Base-by-base conservation (phyloP, 2,888 invertebrate genomes). In the Orthonychiurus folsomi region DNA sequence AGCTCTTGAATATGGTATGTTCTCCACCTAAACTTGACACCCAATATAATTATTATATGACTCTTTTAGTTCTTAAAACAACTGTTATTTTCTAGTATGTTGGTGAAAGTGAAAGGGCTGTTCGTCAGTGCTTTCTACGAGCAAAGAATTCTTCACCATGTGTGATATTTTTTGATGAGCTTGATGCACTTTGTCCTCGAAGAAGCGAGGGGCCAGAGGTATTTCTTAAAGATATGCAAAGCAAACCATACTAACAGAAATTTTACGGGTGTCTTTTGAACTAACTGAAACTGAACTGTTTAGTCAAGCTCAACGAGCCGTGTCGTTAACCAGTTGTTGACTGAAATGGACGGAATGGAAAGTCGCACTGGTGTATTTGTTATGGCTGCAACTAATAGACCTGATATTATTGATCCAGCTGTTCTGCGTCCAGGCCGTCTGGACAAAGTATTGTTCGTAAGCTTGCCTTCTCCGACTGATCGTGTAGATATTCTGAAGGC, bases 321-420 rank as follows among this genome's bases (percentile, higher is more conserved):
- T 28, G 91, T 99, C 18, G 96, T 99, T 0, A 99, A 96, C 77
- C 96, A 97, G 78, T 80, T 99, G 77, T 79, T 99, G 57, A 96
- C 96, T 0, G 97, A 99, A 82, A 95, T 99, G 96, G 97, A 99
- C 76, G 97, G 97, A 2, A 84, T 97, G 50, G 92, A 93, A 76
- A 85, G 86, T 27, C 84, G 96, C 56, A 86, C 88, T 75, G 91
- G 92, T 1, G 96, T 99, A 2, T 99, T 91, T 76, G 83, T 99
- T 23, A 84, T 99, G 79, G 97, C 93, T 0, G 97, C 97, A 0
- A 94, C 93, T 26, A 99, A 99, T 80, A 82, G 96, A 71, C 94
- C 95, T 0, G 95, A 99, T 75, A 94, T 95, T 24, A 87, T 99
- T 62, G 97, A 99, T 79, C 90, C 94, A 2, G 97, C 97, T 0